Evolutionary conservation across 1,140 invertebrate species (phyloP), one percentile per base, ranked within the genome.

Genomic region (Drosophila mauritiana): DNA sequence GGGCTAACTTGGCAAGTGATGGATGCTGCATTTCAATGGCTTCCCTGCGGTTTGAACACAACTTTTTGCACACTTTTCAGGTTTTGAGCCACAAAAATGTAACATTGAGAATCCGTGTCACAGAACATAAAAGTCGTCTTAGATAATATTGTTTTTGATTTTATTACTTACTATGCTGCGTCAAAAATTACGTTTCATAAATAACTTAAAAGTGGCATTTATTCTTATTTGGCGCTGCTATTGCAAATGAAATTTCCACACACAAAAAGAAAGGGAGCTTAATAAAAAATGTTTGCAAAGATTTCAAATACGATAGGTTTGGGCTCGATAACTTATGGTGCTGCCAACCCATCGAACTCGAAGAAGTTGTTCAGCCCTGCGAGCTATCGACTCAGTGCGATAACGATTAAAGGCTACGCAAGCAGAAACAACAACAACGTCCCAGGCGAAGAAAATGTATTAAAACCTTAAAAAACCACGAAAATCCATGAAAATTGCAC

Each of bases 401-500:
- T 31, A 48, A 25, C 46, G 46, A 46, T 46, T 25, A 4, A 11
- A 8, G 11, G 65, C 79, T 76, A 73, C 80, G 80, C 84, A 84
- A 55, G 83, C 82, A 52, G 31, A 63, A 58, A 42, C 59, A 75
- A 45, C 15, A 45, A 75, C 70, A 75, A 75, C 73, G 75, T 27
- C n/a, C 25, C 48, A 68, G 31, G 11, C 20, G 49, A 63, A 73
- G 27, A 78, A 89, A 80, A 89, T 83, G 77, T 51, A 68, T 72
- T 80, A 80, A 88, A 63, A 37, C 31, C 34, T 57, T 55, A 39
- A 76, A 56, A 55, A 61, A 12, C 15, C 42, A 13, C 17, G 37
- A 36, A 27, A 67, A 58, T 1, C 39, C 45, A 58, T 51, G 5
- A 20, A 52, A 13, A 61, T 42, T 68, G 49, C 74, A 63, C 58